Evolutionary conservation across 1,140 invertebrate genomes (phyloP).

Genomic region (Daktulosphaira vitifoliae): DNA sequence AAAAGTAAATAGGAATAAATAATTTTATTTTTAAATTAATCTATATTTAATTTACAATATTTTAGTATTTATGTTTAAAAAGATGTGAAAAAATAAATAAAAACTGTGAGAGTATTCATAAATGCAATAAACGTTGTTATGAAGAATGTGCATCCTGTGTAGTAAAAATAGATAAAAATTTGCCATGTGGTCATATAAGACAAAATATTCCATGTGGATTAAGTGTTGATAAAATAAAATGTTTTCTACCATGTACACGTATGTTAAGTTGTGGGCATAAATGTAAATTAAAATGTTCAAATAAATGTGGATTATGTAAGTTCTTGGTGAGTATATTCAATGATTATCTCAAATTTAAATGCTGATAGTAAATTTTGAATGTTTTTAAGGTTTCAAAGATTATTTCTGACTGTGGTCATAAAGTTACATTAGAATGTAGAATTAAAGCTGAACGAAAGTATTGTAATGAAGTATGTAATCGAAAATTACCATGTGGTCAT

Average conservation of each 20-base stretch:
- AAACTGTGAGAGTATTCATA: conserved; percentile 44
- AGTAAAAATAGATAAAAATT: neutral
- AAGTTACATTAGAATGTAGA: neutral
- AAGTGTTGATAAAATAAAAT: neutral
- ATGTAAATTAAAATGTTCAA: conserved; percentile 4
- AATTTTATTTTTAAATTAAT: neutral
- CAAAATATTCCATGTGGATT: conserved; percentile 4
- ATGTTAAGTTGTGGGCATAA: neutral
- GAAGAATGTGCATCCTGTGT: conserved; percentile 43
- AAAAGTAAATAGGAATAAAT: neutral
- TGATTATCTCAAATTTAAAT: too few relatives aligned
- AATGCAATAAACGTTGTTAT: conserved; percentile 46
- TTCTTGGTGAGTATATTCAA: neutral
- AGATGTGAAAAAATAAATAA: conserved; percentile 44
- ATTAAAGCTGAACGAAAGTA: neutral
- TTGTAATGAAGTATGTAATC: neutral
- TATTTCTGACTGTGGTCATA: conserved; percentile 12
- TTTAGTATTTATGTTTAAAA: conserved; percentile 2
- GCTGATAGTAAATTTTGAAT: too few relatives aligned
- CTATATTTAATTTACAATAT: neutral
- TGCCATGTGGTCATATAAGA: neutral
- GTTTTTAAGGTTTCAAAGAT: conserved; percentile 4
- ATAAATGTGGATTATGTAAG: neutral
- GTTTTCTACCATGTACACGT: neutral
- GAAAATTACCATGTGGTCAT: neutral